phyloP scores from a whole-genome alignment of 1,140 invertebrate species.

The Apolygus lucorum region DNA sequence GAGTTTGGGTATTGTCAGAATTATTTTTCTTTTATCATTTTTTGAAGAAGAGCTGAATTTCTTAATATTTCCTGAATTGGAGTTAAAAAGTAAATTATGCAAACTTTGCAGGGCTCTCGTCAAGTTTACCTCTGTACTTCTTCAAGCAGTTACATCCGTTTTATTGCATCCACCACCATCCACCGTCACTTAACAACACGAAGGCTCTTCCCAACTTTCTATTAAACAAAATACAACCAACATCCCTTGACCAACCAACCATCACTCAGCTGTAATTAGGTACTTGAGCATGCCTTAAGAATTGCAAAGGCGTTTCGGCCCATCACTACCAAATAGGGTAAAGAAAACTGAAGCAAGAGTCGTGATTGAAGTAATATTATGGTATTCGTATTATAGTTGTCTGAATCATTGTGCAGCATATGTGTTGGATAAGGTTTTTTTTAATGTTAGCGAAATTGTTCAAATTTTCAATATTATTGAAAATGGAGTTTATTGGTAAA shows the following conservation, averaged over 20 bases:
- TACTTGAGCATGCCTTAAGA: constrained; percentile 26
- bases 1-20: too few species aligned
- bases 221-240: constrained; percentile 27
- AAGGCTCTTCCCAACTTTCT: constrained; percentile 28
- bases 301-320: constrained; percentile 4
- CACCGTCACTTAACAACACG: constrained; percentile 27
- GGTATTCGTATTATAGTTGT: too few species aligned
- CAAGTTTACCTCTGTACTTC: constrained; percentile 30
- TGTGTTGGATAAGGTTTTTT: too few species aligned
- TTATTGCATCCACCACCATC: constrained; percentile 30
- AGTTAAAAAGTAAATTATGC: constrained; percentile 26
- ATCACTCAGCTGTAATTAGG: constrained; percentile 28
- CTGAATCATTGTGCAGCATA: too few species aligned
- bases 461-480: too few species aligned
- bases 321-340: constrained; percentile 2
- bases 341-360: too few species aligned
- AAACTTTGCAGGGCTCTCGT: constrained; percentile 30
- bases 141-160: constrained; percentile 26
- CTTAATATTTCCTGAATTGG: constrained; percentile 6
- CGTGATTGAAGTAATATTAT: too few species aligned
- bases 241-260: constrained; percentile 28
- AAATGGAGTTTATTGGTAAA: too few species aligned
- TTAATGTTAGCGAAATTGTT: too few species aligned
- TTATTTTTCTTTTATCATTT: too few species aligned
- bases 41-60: constrained; percentile 11